phyloP scores from a whole-genome alignment of 2,888 invertebrate species.

The Carpatolechia fugitivella region DNA sequence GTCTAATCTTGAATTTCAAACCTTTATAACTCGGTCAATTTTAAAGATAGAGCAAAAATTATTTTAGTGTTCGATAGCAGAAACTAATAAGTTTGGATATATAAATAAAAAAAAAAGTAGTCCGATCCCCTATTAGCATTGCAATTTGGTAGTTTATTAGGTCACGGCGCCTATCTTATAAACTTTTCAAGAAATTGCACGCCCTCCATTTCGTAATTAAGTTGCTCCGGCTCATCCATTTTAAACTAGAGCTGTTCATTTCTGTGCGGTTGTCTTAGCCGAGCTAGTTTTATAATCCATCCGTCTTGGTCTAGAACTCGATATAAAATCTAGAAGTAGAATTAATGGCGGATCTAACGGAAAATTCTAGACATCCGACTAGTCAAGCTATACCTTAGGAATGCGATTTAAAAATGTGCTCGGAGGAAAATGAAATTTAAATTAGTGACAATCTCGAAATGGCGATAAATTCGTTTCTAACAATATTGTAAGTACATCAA shows the following conservation, averaged over 20 bases:
- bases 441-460: not conserved
- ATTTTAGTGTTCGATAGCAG: no score
- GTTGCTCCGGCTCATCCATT: not conserved
- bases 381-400: not conserved
- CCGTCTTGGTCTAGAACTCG: not conserved
- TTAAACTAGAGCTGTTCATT: not conserved
- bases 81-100: no score
- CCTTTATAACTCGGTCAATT: no score
- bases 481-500: no score
- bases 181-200: not conserved
- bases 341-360: not conserved
- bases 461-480: no score
- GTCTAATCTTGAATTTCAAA: no score
- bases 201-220: not conserved
- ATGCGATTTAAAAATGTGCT: not conserved
- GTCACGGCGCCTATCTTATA: not conserved
- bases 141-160: not conserved
- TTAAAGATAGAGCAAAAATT: no score
- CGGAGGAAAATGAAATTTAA: not conserved
- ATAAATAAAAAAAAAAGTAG: no score
- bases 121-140: no score
- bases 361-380: not conserved
- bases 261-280: not conserved
- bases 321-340: not conserved
- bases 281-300: not conserved